Evolutionary conservation across 2,797 vertebrate genomes (phyloP).

Genomic region (Petrocephalus schoutedeni): DNA sequence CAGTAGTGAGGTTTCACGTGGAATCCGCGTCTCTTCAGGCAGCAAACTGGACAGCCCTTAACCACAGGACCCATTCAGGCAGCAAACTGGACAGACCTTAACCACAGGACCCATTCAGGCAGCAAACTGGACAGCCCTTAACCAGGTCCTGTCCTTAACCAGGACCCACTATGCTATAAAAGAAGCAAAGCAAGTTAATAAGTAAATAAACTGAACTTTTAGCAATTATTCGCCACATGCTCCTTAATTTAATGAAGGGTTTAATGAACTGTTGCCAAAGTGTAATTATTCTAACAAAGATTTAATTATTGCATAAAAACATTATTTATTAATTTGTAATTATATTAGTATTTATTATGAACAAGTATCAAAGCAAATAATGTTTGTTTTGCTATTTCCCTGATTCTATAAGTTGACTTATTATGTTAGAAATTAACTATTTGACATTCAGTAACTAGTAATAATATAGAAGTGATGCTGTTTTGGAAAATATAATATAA

Average conservation of each 20-base stretch:
- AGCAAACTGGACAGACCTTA: not conserved
- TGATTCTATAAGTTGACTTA: not conserved
- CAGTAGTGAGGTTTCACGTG: not conserved
- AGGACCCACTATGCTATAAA: not conserved
- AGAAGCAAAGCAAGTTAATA: not conserved
- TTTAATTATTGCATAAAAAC: constrained; percentile 5
- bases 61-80: not conserved
- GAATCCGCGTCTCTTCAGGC: not conserved
- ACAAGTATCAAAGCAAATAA: not conserved
- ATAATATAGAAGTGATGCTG: not conserved
- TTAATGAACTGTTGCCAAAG: constrained; percentile 6
- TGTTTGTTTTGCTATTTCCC: not conserved
- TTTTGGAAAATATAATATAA: not conserved
- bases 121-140: too few relatives aligned
- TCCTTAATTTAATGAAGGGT: not conserved
- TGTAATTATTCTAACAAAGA: constrained; percentile 3
- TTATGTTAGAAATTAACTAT: not conserved
- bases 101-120: too few relatives aligned
- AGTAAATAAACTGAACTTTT: not conserved
- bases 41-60: not conserved
- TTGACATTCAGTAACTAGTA: not conserved
- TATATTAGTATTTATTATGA: not conserved
- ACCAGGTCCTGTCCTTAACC: too few relatives aligned
- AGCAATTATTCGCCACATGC: not conserved
- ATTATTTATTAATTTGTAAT: constrained; percentile 10